A percentile compares a stretch with the other conserved stretches of the same genome.
These are phyloP conservation scores for Eira barbara DNA, from an alignment of 2,113 vertebrate genomes.

Conservation along the genomic window DNA sequence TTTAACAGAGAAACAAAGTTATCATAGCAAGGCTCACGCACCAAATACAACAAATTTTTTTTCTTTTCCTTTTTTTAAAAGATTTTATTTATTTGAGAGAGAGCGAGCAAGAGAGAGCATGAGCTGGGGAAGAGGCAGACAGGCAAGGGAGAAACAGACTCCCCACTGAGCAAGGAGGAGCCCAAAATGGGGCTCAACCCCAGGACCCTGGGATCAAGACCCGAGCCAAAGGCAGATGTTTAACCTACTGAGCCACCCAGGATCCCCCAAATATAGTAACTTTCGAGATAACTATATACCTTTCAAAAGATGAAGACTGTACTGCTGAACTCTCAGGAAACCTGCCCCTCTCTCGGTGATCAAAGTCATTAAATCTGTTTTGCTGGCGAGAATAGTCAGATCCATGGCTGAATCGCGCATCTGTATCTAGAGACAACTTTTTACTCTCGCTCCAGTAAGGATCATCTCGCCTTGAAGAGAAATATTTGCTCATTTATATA, in stretches of 20 bases:
- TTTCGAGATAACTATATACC: constrained; percentile 79
- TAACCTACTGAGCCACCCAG: background rate
- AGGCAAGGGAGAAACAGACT: background rate
- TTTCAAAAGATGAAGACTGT: constrained; percentile 90
- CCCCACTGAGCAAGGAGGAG: background rate
- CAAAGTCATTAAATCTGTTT: constrained; percentile 94
- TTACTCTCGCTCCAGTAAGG: constrained; percentile 95
- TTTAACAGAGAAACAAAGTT: background rate
- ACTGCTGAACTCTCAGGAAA: constrained; percentile 88
- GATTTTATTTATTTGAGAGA: too few relatives aligned
- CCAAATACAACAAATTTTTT: background rate
- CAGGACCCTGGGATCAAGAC: background rate
- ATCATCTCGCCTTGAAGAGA: constrained; percentile 89
- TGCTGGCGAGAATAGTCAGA: constrained; percentile 93
- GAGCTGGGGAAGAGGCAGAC: background rate
- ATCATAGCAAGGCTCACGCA: background rate
- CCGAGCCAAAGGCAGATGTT: background rate
- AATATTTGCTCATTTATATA: constrained; percentile 58
- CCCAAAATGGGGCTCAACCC: background rate
- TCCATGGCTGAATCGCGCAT: constrained; percentile 90
- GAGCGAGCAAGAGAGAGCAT: background rate
- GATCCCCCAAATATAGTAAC: background rate
- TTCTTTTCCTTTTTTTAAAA: background rate
- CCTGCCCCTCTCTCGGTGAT: constrained; percentile 89
- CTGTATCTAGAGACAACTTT: constrained; percentile 91